A percentile compares a stretch with the other conserved stretches of the same genome.
These are phyloP conservation scores for Ectemnius continuus DNA, from an alignment of 2,888 invertebrate species.

Conservation along the genomic window DNA sequence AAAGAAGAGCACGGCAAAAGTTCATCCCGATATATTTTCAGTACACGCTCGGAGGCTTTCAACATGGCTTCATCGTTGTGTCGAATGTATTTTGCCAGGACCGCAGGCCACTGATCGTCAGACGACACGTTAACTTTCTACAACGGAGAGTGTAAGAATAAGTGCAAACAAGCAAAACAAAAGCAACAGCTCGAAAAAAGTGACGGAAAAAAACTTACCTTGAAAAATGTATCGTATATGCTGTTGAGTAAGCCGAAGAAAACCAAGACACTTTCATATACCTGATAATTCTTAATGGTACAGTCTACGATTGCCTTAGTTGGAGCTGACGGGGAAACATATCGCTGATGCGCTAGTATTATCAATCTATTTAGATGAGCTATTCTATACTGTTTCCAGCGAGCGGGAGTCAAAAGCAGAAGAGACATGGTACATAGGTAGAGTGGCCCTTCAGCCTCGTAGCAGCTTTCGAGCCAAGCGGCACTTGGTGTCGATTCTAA, in stretches of 20 bases:
- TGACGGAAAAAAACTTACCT: conserved; percentile 79
- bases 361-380: conserved; percentile 88
- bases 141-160: conserved; percentile 6
- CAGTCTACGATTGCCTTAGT: conserved; percentile 80
- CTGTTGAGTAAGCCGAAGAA: conserved; percentile 92
- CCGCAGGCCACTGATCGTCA: conserved; percentile 93
- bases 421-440: conserved; percentile 91
- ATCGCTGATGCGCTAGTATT: conserved; percentile 87
- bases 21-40: conserved; percentile 91
- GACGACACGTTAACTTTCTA: conserved; percentile 85
- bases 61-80: conserved; percentile 95
- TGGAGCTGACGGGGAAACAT: conserved; percentile 83
- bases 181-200: not conserved
- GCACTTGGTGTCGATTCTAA: conserved; percentile 83
- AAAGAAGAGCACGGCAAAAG: conserved; percentile 93
- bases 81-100: conserved; percentile 94
- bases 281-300: conserved; percentile 83
- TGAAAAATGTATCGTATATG: conserved; percentile 91
- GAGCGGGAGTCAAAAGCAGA: conserved; percentile 86
- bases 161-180: conserved; percentile 18
- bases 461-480: conserved; percentile 88
- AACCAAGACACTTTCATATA: conserved; percentile 92
- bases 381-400: conserved; percentile 87
- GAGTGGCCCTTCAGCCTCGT: conserved; percentile 95
- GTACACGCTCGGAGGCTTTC: conserved; percentile 91